Evolutionary conservation across 92 coral and sea anemone genomes (phyloP), one percentile per base, ranked within the genome.

Genomic region (Zoanthus solanderi): DNA sequence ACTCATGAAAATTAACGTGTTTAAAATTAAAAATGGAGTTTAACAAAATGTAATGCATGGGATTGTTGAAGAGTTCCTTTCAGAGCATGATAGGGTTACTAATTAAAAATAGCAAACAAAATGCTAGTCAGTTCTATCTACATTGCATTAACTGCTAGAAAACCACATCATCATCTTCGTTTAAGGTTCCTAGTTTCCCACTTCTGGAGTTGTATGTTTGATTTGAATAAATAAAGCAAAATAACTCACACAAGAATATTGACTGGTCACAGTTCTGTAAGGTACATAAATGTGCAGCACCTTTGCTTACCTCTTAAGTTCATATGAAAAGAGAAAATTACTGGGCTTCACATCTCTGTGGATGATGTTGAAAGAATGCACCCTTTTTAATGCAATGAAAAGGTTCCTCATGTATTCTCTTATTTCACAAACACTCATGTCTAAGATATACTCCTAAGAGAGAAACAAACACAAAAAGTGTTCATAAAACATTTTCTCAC

Each of bases 301-400:
- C 8, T 72, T 75, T 83, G 17, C 74, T 57, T 88, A 97, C 99
- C 95, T 94, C 83, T 89, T 92, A 30, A 79, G 88, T 28, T 94
- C 90, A 71, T 93, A 90, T n/a, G 92, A 97, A 88, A 95, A 94
- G 58, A 97, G 89, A 85, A 97, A 97, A 79, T 97, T 97, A 81
- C 99, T 96, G 47, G 99, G 99, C 76, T 97, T 97, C 31, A 97
- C 91, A 91, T 97, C 99, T 85, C 99, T 87, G 78, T 97, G 99
- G 65, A 97, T 95, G 78, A 97, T 92, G 57, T 96, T 75, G 74
- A 95, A 97, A 29, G 95, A 86, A 88, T 97, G 99, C 68, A 95
- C 94, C 72, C 98, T 91, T 63, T 89, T 89, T 85, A 97, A 91
- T n/a, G 99, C 98, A 83, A 92, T 87, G n/a, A 97, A 93, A 11